phyloP scores from a whole-genome alignment of 2,797 vertebrate species.

The Chaenodraco wilsoni region DNA sequence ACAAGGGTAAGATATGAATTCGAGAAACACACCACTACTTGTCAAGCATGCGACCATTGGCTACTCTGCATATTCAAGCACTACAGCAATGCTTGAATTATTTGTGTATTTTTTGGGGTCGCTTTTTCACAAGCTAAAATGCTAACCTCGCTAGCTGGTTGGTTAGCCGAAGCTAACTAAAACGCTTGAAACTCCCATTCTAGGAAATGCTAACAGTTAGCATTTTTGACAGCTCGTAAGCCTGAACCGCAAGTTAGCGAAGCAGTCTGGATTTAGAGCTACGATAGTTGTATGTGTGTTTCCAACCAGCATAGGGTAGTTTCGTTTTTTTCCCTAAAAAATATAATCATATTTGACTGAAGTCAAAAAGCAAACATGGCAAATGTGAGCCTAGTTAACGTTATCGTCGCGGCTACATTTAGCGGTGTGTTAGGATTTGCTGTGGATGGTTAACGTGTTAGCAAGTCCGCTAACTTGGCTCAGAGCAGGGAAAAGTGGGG shows the following conservation, averaged over 20 bases:
- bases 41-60: not conserved
- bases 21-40: conserved; percentile 15
- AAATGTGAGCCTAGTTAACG: not conserved
- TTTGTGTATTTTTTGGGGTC: conserved; percentile 43
- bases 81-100: not conserved
- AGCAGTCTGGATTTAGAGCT: not conserved
- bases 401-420: conserved; percentile 5
- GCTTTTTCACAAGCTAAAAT: conserved; percentile 64
- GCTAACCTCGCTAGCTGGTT: conserved; percentile 63
- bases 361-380: too few relatives aligned
- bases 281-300: not conserved
- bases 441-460: conserved; percentile 60
- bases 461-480: conserved; percentile 64
- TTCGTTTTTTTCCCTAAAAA: not conserved
- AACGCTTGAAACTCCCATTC: conserved; percentile 44
- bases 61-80: not conserved
- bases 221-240: conserved; percentile 58
- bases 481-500: conserved; percentile 64
- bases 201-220: conserved; percentile 64
- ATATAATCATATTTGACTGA: fast-evolving
- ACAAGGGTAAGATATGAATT: conserved; percentile 74
- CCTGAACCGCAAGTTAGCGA: conserved; percentile 3
- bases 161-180: conserved; percentile 56
- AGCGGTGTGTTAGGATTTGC: conserved; percentile 19
- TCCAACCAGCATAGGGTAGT: fast-evolving